Evolutionary conservation across 2,888 invertebrate species (phyloP).

Genomic region (Aethes cnicana): DNA sequence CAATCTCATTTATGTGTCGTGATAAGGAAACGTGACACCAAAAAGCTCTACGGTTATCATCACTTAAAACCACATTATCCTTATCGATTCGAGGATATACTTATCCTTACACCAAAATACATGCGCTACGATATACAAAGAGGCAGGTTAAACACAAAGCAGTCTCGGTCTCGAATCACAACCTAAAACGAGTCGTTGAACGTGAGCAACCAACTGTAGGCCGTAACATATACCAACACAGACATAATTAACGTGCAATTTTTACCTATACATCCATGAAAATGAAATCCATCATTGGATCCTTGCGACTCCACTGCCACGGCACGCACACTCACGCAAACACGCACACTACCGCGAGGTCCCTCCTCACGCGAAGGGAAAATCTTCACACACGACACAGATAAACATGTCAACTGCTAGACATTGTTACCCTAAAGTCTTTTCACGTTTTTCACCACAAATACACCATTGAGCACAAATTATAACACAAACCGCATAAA

Average conservation of each 20-base stretch:
- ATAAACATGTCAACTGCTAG: conserved; percentile 83
- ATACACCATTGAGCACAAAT: conserved; percentile 69
- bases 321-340: conserved; percentile 65
- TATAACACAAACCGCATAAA: conserved; percentile 71
- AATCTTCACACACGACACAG: conserved; percentile 83
- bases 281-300: conserved; percentile 81
- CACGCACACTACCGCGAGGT: conserved; percentile 71
- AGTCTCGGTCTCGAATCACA: conserved; percentile 41
- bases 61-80: conserved; percentile 47
- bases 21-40: conserved; percentile 54
- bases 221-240: conserved; percentile 49
- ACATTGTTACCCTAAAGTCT: conserved; percentile 81
- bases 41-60: conserved; percentile 46
- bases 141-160: conserved; percentile 58
- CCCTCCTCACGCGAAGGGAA: conserved; percentile 82
- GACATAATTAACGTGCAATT: conserved; percentile 59
- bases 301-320: conserved; percentile 66
- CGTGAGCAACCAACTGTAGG: conserved; percentile 46
- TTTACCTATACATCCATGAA: conserved; percentile 80
- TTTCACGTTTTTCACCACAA: conserved; percentile 77
- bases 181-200: conserved; percentile 39
- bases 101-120: conserved; percentile 51
- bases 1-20: conserved; percentile 50
- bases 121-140: conserved; percentile 51
- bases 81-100: conserved; percentile 62